Evolutionary conservation across 1,140 invertebrate genomes (phyloP), one percentile per base, ranked within the genome.

Genomic region (Drosophila willistoni): DNA sequence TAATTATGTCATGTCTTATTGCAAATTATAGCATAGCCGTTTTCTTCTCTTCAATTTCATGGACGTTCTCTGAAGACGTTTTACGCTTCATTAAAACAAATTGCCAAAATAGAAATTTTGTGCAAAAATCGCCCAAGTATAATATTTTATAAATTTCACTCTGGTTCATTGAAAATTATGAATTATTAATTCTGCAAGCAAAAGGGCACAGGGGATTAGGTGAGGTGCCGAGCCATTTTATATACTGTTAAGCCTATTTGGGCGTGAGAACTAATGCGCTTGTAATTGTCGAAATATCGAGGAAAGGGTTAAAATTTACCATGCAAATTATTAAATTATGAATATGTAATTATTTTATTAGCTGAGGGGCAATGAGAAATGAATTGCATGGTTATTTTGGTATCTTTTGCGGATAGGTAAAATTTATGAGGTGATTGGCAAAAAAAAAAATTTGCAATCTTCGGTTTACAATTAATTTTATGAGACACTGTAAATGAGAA

Each of bases 311-410:
- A 59, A 19, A 59, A 33, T 7, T 44, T 14, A 22, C 60, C 60
- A 62, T 62, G 60, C 60, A 62, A 62, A 62, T 62, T 62, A 62
- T 44, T 14, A 62, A 62, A 62, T 44, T 62, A 62, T 62, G 60
- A 62, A 62, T 62, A 44, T 44, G 17, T 62, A 44, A 62, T 62
- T 62, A 41, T 34, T 62, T 44, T 19, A 62, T 62, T 42, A 42
- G 34, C 14, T n/a, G 7, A n/a, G 22, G 44, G 22, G 44, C 44
- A 62, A 62, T 41, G 39, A 59, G 56, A 51, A 51, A 51, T 10
- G 14, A 22, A 51, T 51, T 51, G 17, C 44, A 9, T 14, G 17
- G 17, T 10, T 29, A 29, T 29, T 22, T 22, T 3, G 10, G 7
- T 51, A 47, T 39, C 17, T 59, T 59, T 12, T 59, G 56, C 33